Evolutionary conservation across 2,797 vertebrate genomes (phyloP).

Genomic region (Potorous gilbertii): DNA sequence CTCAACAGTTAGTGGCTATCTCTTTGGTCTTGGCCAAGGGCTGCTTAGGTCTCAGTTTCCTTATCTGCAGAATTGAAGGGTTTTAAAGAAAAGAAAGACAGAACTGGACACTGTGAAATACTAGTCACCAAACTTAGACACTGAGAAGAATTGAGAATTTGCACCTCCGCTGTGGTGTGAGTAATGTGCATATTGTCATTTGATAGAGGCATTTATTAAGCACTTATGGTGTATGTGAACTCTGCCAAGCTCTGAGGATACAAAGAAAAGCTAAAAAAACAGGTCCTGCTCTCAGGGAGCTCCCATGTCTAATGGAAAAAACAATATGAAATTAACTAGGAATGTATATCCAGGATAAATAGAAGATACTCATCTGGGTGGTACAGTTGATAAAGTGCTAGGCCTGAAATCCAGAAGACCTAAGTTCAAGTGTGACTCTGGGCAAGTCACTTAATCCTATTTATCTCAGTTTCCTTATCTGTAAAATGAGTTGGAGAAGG

Average conservation of each 20-base stretch:
- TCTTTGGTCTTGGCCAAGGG: neutral
- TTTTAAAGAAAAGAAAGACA: neutral
- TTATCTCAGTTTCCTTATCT: neutral
- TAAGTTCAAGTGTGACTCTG: neutral
- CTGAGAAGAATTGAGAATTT: neutral
- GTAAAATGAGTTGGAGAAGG: neutral
- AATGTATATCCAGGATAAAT: neutral
- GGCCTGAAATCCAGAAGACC: neutral
- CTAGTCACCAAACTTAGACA: neutral
- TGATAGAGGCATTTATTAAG: neutral
- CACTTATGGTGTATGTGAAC: neutral
- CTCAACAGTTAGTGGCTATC: neutral
- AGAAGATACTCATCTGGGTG: neutral
- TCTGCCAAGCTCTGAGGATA: neutral
- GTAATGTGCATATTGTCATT: neutral
- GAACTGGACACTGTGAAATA: neutral
- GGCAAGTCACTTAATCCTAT: neutral
- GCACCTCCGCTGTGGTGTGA: neutral
- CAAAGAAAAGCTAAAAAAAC: neutral
- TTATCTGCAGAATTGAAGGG: neutral
- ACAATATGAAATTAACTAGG: neutral
- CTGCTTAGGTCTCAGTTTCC: neutral
- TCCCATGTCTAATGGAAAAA: neutral
- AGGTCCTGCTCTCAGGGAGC: neutral
- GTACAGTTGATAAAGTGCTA: neutral